Base-by-base conservation (phyloP, 1,140 invertebrate genomes). In the Gonatopus flavifemur region DNA sequence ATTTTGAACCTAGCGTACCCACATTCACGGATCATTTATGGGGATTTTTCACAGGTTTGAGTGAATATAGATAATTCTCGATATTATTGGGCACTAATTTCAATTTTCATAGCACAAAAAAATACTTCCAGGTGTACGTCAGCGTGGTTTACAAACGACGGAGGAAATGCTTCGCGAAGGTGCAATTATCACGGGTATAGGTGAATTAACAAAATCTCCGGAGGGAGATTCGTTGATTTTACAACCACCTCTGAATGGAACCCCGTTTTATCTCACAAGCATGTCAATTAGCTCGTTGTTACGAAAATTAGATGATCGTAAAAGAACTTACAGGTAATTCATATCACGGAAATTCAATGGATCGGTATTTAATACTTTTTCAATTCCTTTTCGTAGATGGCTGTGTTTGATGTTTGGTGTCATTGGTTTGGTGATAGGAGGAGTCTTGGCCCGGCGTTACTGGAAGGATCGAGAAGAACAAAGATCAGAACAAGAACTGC, bases 161-260 rank as follows among this genome's bases (percentile, higher is more conserved):
- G 89, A 91, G 71, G 85, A 89, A 76, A 86, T 91, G 80, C 73
- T 91, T 2, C 78, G 86, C 6, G 86, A 87, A 67, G 88, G 87
- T 28, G 84, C 86, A 32, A 80, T 88, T 40, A 82, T 91, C 3
- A 90, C 88, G 3, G 88, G 86, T 21, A 84, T 89, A 43, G 89
- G 89, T 18, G 87, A 90, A 76, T 66, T 91, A 38, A 15, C 66
- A 15, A 57, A 51, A 32, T 80, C 74, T 47, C 71, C 80, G 15
- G 61, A 64, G 20, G 75, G 77, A 44, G 80, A 84, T 54, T 67
- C 72, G 0, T 62, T 90, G 39, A 81, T 82, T 61, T 77, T 90
- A 60, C 86, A 88, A 69, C 83, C 87, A 1, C 86, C 88, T 0
- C 68, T 74, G 35, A 78, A 85, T 66, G 86, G 86, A n/a, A 68